phyloP scores from a whole-genome alignment of 2,797 vertebrate species.

The Etheostoma nigrum region DNA sequence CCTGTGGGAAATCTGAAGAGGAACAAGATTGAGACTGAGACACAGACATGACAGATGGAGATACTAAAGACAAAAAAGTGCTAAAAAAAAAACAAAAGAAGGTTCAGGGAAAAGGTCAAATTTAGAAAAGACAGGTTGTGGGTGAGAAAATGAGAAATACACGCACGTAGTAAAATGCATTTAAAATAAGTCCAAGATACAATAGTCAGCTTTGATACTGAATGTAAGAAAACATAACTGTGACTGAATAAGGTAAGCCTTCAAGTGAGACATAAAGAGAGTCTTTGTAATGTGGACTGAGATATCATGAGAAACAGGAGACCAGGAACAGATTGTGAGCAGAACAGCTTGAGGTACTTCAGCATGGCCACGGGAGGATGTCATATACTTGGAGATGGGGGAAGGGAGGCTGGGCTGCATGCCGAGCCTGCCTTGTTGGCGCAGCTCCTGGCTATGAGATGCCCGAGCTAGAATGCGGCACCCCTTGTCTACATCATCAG shows the following conservation, averaged over 20 bases:
- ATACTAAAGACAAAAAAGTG: constrained; percentile 46
- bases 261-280: constrained; percentile 47
- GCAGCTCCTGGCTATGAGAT: constrained; percentile 72
- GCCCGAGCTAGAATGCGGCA: constrained; percentile 74
- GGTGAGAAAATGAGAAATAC: constrained; percentile 25
- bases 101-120: constrained; percentile 44
- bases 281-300: constrained; percentile 64
- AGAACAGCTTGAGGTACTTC: constrained; percentile 80
- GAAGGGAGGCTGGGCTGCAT: constrained; percentile 54
- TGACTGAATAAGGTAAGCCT: constrained; percentile 33
- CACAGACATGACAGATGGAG: constrained; percentile 71
- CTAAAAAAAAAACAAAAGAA: constrained; percentile 11
- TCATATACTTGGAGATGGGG: constrained; percentile 61
- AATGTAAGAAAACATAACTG: constrained; percentile 27
- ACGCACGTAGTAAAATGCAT: constrained; percentile 12
- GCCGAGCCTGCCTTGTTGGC: constrained; percentile 75
- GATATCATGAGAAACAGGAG: constrained; percentile 66
- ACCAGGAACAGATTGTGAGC: constrained; percentile 78
- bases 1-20: constrained; percentile 65
- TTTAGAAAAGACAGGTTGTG: constrained; percentile 34
- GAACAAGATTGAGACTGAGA: constrained; percentile 64
- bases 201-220: constrained; percentile 35
- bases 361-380: constrained; percentile 73
- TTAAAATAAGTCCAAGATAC: neutral
- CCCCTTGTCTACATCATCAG: constrained; percentile 71